phyloP scores from a whole-genome alignment of 1,140 invertebrate genomes.

The Phocides pigmalion region DNA sequence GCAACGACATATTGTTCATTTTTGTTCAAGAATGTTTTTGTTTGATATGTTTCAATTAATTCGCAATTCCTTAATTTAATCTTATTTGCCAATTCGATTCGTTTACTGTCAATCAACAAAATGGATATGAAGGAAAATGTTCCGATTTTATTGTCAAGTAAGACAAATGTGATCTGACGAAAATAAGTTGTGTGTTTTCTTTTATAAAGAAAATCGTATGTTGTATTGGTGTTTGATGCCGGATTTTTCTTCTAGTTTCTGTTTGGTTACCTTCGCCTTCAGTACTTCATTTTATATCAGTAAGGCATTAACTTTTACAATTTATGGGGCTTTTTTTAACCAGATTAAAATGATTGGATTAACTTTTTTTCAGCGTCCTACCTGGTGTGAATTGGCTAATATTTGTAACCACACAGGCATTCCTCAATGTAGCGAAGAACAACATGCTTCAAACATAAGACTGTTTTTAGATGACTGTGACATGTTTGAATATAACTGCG shows the following conservation, averaged over 20 bases:
- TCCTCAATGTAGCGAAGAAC: conserved; percentile 48
- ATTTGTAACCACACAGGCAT: conserved; percentile 61
- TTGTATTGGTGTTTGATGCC: background rate
- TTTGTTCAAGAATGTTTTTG: too few relatives aligned
- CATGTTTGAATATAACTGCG: conserved; percentile 61
- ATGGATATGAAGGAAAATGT: background rate
- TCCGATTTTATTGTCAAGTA: background rate
- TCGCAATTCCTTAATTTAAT: too few relatives aligned
- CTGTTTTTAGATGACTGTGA: conserved; percentile 62
- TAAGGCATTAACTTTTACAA: conserved; percentile 21
- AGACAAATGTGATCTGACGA: background rate
- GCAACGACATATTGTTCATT: too few relatives aligned
- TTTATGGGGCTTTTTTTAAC: background rate
- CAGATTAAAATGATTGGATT: conserved; percentile 2
- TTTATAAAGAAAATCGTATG: too few relatives aligned
- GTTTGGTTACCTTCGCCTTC: background rate
- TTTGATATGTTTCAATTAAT: too few relatives aligned
- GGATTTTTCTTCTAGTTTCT: conserved; percentile 3
- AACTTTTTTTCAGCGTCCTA: conserved; percentile 51
- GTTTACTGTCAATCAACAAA: background rate
- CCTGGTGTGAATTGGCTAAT: conserved; percentile 47
- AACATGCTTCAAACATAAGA: conserved; percentile 20
- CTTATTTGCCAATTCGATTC: too few relatives aligned
- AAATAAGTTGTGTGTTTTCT: background rate
- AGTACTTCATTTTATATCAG: conserved; percentile 38